Evolutionary conservation across 2,888 invertebrate genomes (phyloP).

Genomic region (Diarsia brunnea): DNA sequence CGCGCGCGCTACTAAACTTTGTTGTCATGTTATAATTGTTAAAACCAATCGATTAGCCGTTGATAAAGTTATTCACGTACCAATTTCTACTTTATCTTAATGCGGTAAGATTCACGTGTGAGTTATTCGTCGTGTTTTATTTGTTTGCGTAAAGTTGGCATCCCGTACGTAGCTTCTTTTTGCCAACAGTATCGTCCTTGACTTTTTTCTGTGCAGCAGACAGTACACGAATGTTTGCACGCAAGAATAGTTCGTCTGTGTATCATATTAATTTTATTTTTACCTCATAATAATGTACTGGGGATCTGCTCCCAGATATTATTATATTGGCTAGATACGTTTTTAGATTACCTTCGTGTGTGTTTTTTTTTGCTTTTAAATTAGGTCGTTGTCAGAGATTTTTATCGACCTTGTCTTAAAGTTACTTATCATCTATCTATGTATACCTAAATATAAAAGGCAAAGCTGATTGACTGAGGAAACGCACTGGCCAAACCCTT

Average conservation of each 20-base stretch:
- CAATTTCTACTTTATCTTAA: conserved; percentile 52
- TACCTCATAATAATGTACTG: conserved; percentile 37
- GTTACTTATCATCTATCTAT: neutral
- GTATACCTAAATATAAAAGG: too few species aligned
- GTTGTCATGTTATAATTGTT: conserved; percentile 63
- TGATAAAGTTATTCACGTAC: conserved; percentile 38
- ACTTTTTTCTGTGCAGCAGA: conserved; percentile 57
- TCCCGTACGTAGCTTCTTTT: conserved; percentile 61
- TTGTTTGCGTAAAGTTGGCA: conserved; percentile 52
- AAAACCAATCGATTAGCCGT: conserved; percentile 45
- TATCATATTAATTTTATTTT: conserved; percentile 49
- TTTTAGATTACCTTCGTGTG: neutral
- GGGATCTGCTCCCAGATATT: conserved; percentile 13
- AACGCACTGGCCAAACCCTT: too few species aligned
- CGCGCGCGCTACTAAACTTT: conserved; percentile 67
- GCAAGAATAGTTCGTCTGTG: conserved; percentile 50
- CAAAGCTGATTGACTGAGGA: too few species aligned
- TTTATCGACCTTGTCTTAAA: neutral
- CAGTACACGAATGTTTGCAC: conserved; percentile 38
- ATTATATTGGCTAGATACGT: neutral
- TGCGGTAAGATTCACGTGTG: conserved; percentile 28
- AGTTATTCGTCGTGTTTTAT: neutral
- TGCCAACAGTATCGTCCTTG: conserved; percentile 61
- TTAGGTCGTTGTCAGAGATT: neutral
- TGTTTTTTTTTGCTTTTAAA: neutral